Conservation (phyloP, 2,797 vertebrate species). For the Rhodeus uyekii region DNA sequence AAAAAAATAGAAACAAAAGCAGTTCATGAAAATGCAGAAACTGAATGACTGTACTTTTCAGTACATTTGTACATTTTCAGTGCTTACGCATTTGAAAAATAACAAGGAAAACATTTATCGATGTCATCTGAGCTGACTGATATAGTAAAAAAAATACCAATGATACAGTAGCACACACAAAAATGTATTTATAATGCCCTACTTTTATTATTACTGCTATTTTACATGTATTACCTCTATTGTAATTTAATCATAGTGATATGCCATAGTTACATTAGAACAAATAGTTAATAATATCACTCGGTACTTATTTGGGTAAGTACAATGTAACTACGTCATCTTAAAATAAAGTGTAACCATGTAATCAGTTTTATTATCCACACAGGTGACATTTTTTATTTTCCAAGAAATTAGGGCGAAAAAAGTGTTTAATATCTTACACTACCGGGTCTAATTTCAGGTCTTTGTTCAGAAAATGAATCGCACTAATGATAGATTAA, state of each 20-base stretch:
- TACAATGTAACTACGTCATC: no score
- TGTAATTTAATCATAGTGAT: no score
- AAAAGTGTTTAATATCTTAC: conserved; percentile 26
- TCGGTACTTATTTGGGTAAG: no score
- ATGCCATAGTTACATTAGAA: no score
- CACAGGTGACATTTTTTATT: neutral
- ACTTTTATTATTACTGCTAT: neutral
- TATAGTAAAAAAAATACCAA: neutral
- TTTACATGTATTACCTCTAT: neutral
- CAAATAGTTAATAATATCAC: no score
- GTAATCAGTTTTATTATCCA: neutral
- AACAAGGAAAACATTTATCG: neutral
- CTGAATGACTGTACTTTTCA: neutral
- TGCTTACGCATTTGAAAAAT: conserved; percentile 8
- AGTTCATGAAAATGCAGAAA: neutral
- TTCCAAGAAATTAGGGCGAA: neutral
- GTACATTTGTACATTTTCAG: neutral
- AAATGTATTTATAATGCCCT: neutral
- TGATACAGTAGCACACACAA: neutral
- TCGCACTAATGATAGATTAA: conserved; percentile 79
- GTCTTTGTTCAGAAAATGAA: conserved; percentile 63
- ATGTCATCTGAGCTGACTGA: neutral
- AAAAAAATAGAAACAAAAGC: neutral
- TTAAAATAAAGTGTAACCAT: no score
- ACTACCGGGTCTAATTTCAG: conserved; percentile 50